These are phyloP conservation scores for Hermaeophaga mercurialis DNA, from an alignment of 2,888 invertebrate species.

Conservation along the genomic window DNA sequence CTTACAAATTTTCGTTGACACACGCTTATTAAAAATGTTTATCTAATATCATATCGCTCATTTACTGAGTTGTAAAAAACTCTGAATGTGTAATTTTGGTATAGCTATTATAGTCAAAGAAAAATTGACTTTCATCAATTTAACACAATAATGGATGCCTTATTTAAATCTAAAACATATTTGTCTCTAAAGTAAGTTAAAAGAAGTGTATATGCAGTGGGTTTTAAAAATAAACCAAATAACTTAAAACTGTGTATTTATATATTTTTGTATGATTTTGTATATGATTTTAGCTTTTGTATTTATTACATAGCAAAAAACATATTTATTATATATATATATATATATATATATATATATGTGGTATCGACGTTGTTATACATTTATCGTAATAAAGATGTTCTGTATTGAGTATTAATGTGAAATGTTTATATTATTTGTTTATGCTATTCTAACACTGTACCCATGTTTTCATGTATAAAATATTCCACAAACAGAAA, in stretches of 20 bases:
- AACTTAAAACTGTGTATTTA: background rate
- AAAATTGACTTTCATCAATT: constrained; percentile 2
- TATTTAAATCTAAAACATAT: constrained; percentile 3
- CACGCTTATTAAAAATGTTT: too few relatives aligned
- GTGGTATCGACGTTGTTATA: too few relatives aligned
- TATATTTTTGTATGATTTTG: constrained; percentile 2
- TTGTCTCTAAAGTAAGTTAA: constrained; percentile 5
- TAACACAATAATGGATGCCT: constrained; percentile 12
- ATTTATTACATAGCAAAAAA: background rate
- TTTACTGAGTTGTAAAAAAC: background rate
- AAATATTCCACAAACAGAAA: background rate
- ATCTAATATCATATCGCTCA: too few relatives aligned
- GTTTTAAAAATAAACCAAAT: background rate
- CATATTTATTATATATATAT: too few relatives aligned
- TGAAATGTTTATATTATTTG: background rate
- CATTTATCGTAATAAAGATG: too few relatives aligned
- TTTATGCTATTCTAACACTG: background rate
- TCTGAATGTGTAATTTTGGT: background rate
- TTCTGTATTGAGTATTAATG: too few relatives aligned
- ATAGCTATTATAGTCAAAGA: background rate
- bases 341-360: too few relatives aligned
- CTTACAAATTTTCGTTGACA: too few relatives aligned
- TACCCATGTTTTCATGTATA: background rate
- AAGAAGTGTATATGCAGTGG: background rate
- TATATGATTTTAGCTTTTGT: background rate